Conservation (phyloP, 2,888 invertebrate genomes). For the Gymnoscelis rufifasciata region DNA sequence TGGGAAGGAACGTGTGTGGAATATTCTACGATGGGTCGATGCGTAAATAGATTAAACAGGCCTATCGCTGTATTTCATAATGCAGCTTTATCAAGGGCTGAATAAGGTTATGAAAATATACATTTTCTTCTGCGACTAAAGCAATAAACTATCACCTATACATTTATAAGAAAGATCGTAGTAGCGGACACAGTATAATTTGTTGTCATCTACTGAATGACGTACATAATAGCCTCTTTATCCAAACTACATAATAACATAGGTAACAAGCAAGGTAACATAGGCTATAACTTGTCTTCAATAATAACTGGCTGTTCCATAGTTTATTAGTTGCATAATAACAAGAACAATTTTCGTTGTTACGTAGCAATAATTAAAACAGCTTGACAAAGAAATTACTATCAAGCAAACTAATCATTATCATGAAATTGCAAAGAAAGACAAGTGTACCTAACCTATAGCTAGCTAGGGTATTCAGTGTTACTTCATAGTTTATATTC, state of each 20-base stretch:
- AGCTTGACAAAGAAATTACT: too few relatives aligned
- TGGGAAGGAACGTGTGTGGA: slow-evolving; percentile 14
- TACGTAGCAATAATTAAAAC: too few relatives aligned
- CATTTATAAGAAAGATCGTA: too few relatives aligned
- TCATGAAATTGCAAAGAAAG: too few relatives aligned
- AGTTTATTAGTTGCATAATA: not conserved
- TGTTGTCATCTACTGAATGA: slow-evolving; percentile 4
- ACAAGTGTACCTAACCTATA: too few relatives aligned
- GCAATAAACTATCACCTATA: too few relatives aligned
- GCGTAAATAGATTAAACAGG: slow-evolving; percentile 13
- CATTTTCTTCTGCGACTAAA: too few relatives aligned
- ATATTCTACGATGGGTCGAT: slow-evolving; percentile 14
- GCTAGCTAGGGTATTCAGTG: too few relatives aligned
- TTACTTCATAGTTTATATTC: too few relatives aligned
- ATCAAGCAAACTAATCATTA: too few relatives aligned
- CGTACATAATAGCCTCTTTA: not conserved
- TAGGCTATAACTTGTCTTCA: not conserved
- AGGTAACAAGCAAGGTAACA: slow-evolving; percentile 8
- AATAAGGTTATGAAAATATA: not conserved
- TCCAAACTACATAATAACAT: slow-evolving; percentile 1
- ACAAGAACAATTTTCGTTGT: too few relatives aligned
- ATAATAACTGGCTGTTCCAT: not conserved
- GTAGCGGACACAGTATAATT: not conserved
- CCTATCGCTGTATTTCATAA: slow-evolving; percentile 4
- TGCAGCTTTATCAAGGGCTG: not conserved